Percentiles rank a stretch among this genome's conserved stretches.
These are phyloP conservation scores for Scomber scombrus DNA, from an alignment of 2,113 vertebrate genomes.

Conservation along the genomic window DNA sequence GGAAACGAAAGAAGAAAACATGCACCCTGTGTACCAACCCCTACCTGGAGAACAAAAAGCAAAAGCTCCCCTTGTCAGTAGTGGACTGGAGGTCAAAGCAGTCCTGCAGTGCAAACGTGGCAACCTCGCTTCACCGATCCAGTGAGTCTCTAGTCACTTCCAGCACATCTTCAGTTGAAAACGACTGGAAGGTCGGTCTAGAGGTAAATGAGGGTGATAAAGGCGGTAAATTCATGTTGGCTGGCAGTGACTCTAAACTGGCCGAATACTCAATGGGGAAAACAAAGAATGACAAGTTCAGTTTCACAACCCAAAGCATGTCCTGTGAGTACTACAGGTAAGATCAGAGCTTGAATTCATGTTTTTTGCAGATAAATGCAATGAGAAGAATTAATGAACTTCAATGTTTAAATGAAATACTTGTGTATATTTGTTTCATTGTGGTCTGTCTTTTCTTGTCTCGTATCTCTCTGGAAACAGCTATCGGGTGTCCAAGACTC, in stretches of 20 bases:
- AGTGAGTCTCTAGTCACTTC: slow-evolving; percentile 76
- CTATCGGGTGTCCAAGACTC: slow-evolving; percentile 72
- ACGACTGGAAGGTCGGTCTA: slow-evolving; percentile 84
- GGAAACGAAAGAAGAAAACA: slow-evolving; percentile 78
- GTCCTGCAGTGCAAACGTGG: slow-evolving; percentile 77
- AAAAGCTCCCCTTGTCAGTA: slow-evolving; percentile 85
- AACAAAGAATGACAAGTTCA: slow-evolving; percentile 85
- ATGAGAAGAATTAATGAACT: no score
- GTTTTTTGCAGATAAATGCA: neutral
- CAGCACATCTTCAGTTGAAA: slow-evolving; percentile 69
- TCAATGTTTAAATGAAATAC: no score
- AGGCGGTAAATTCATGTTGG: slow-evolving; percentile 57
- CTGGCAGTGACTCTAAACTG: slow-evolving; percentile 81
- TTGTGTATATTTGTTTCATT: neutral
- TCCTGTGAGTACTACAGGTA: slow-evolving; percentile 88
- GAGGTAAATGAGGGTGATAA: fast-evolving
- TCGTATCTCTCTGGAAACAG: slow-evolving; percentile 54
- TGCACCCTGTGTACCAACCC: slow-evolving; percentile 87
- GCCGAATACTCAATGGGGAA: slow-evolving; percentile 85
- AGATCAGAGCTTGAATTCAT: neutral
- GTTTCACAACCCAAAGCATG: slow-evolving; percentile 82
- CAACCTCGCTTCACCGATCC: slow-evolving; percentile 74
- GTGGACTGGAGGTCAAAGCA: slow-evolving; percentile 84
- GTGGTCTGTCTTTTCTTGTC: neutral
- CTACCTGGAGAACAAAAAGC: slow-evolving; percentile 66